These are phyloP conservation scores for Lasiurus cinereus DNA, from an alignment of 2,113 vertebrate genomes.

Conservation along the genomic window DNA sequence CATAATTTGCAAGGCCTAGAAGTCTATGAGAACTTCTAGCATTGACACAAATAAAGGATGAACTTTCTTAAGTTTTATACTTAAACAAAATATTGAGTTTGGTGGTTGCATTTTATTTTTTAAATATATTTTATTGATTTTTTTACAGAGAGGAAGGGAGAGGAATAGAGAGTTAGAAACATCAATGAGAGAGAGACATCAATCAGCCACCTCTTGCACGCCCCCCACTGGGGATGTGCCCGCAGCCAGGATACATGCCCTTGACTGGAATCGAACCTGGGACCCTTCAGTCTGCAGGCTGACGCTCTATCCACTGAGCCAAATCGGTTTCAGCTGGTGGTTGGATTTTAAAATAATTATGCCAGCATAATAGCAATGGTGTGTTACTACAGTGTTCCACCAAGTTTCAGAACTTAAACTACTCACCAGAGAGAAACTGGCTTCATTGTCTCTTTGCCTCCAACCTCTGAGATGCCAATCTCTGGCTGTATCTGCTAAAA, in stretches of 20 bases:
- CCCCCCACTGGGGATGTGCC: too few relatives aligned
- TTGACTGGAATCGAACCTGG: too few relatives aligned
- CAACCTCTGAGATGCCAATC: background rate
- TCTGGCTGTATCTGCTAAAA: background rate
- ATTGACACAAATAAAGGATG: background rate
- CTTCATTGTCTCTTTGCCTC: background rate
- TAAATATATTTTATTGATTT: slow-evolving; percentile 19
- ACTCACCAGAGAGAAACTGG: background rate
- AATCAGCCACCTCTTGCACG: too few relatives aligned
- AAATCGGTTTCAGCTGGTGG: too few relatives aligned
- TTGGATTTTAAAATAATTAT: slow-evolving; percentile 42
- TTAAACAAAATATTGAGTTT: background rate
- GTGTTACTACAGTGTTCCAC: background rate
- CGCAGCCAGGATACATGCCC: too few relatives aligned
- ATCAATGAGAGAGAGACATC: too few relatives aligned
- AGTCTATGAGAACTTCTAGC: background rate
- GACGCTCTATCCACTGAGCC: too few relatives aligned
- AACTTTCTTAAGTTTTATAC: background rate
- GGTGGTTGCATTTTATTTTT: slow-evolving; percentile 1
- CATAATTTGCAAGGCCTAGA: slow-evolving; percentile 37
- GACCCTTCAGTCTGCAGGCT: too few relatives aligned
- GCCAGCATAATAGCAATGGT: background rate
- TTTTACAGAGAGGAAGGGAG: too few relatives aligned
- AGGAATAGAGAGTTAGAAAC: too few relatives aligned
- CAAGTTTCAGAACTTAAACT: background rate